Percentiles rank a stretch among this genome's conserved stretches.
phyloP scores from a whole-genome alignment of 1,140 invertebrate species.

The Bicyclus anynana region DNA sequence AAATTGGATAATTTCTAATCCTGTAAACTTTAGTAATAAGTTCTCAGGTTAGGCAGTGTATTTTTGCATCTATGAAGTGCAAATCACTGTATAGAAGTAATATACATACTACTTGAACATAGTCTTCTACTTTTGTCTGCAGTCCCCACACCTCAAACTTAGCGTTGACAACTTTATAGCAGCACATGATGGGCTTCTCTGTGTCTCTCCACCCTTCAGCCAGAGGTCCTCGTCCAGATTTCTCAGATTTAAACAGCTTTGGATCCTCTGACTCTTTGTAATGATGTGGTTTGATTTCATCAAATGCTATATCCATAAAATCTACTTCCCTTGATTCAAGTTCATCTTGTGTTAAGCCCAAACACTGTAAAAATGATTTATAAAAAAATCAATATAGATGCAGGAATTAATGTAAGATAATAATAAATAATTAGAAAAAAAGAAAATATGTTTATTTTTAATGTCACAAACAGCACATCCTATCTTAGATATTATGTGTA shows the following conservation, averaged over 20 bases:
- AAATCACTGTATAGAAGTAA: no score
- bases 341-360: slow-evolving; percentile 86
- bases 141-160: slow-evolving; percentile 96
- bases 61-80: no score
- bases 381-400: no score
- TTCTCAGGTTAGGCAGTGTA: no score
- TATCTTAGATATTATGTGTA: no score
- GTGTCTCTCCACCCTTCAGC: slow-evolving; percentile 88
- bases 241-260: slow-evolving; percentile 88
- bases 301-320: slow-evolving; percentile 91
- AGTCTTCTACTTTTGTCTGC: slow-evolving; percentile 93
- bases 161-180: slow-evolving; percentile 92
- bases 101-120: slow-evolving; percentile 87
- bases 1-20: no score
- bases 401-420: no score
- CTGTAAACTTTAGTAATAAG: no score
- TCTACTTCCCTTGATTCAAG: slow-evolving; percentile 86
- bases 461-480: no score
- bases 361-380: slow-evolving; percentile 84
- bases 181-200: slow-evolving; percentile 93
- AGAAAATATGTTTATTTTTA: no score
- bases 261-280: slow-evolving; percentile 94
- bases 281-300: slow-evolving; percentile 89
- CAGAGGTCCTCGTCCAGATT: slow-evolving; percentile 89
- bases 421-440: no score